These are phyloP conservation scores for Monopterus albus DNA, from an alignment of 2,113 vertebrate species.

Conservation along the genomic window DNA sequence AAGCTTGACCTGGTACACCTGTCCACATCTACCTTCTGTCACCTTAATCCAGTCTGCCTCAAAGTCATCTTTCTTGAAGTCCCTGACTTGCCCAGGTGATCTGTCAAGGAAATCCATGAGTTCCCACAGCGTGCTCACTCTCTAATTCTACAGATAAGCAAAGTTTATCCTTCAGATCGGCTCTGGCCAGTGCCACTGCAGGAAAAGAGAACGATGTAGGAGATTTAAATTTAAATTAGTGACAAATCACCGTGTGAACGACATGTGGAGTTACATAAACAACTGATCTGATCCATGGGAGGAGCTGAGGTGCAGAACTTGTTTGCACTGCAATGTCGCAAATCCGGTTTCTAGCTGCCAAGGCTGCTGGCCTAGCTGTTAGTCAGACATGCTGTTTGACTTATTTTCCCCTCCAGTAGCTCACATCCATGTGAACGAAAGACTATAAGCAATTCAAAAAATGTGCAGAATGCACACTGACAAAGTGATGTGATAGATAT, in stretches of 20 bases:
- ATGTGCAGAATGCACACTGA: neutral
- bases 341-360: constrained; percentile 63
- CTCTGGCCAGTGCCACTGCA: constrained; percentile 10
- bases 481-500: too few species aligned
- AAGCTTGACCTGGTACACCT: constrained; percentile 86
- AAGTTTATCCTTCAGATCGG: constrained; percentile 44
- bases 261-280: constrained; percentile 12
- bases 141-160: constrained; percentile 50
- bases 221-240: neutral
- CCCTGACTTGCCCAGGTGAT: constrained; percentile 45
- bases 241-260: constrained; percentile 7
- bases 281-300: constrained; percentile 32
- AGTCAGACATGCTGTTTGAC: neutral
- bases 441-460: neutral
- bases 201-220: neutral
- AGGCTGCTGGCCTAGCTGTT: constrained; percentile 12
- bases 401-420: neutral
- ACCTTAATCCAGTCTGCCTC: constrained; percentile 84
- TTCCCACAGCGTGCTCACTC: neutral
- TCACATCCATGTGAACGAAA: neutral
- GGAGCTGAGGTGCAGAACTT: constrained; percentile 49
- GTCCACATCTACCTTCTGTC: constrained; percentile 83
- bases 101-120: constrained; percentile 52
- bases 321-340: constrained; percentile 71
- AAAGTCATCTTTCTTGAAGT: constrained; percentile 86